Percentiles rank a stretch among this genome's conserved stretches.
phyloP scores from a whole-genome alignment of 2,797 vertebrate species.

The Falco naumanni region DNA sequence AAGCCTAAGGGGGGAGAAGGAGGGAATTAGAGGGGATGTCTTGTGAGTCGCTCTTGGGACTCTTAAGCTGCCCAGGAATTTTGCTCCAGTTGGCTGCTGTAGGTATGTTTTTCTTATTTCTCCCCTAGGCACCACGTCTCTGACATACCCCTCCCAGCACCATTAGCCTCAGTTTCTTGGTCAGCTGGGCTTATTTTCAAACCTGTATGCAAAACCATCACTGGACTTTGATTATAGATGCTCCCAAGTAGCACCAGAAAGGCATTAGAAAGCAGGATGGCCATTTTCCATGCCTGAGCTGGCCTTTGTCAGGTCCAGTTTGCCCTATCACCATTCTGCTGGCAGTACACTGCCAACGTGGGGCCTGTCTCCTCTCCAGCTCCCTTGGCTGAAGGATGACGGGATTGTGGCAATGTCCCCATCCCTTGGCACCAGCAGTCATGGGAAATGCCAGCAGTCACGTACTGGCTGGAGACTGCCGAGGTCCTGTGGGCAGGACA shows the following conservation, averaged over 20 bases:
- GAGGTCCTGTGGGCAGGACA: accelerated
- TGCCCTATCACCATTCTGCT: not conserved
- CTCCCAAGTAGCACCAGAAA: not conserved
- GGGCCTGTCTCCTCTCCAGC: not conserved
- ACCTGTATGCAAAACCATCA: not conserved
- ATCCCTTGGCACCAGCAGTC: not conserved
- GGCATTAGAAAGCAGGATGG: not conserved
- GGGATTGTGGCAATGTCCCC: not conserved
- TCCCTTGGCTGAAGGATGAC: not conserved
- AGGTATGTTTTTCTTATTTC: constrained; percentile 28
- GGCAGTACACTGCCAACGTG: not conserved
- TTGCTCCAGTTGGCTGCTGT: constrained; percentile 8
- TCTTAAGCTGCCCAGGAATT: constrained; percentile 72
- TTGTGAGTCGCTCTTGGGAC: constrained; percentile 11
- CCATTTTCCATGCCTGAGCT: not conserved
- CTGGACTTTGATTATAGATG: not conserved
- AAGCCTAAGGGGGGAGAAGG: constrained; percentile 17
- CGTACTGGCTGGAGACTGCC: not conserved
- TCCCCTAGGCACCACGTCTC: not conserved
- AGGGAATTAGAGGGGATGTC: constrained; percentile 28
- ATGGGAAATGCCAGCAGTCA: not conserved
- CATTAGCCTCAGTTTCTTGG: not conserved
- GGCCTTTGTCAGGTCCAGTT: not conserved
- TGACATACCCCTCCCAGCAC: not conserved
- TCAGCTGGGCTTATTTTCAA: not conserved